Evolutionary conservation across 2,113 vertebrate species (phyloP).

Genomic region (Cebidichthys violaceus): DNA sequence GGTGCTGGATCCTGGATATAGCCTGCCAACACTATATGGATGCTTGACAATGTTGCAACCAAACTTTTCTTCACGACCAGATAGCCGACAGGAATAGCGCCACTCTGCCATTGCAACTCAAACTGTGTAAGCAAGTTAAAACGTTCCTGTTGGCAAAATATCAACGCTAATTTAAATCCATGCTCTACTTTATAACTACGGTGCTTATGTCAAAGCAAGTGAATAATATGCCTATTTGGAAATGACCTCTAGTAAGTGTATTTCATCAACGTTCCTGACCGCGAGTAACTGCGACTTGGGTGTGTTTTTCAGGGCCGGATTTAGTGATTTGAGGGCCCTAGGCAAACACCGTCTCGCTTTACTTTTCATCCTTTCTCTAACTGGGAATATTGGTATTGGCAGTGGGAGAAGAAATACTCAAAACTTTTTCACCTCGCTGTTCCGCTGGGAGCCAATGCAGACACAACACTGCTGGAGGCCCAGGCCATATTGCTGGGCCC

Average conservation of each 20-base stretch:
- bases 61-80: neutral
- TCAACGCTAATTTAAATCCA: too few species aligned
- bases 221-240: neutral
- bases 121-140: neutral
- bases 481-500: neutral
- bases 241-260: too few species aligned
- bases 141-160: neutral
- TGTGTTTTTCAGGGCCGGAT: too few species aligned
- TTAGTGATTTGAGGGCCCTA: too few species aligned
- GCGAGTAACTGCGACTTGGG: too few species aligned
- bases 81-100: neutral
- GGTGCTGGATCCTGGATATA: neutral
- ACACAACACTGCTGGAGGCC: neutral
- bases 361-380: neutral
- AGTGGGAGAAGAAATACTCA: neutral
- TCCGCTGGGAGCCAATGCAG: neutral
- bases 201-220: neutral
- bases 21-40: neutral
- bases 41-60: neutral
- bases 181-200: too few species aligned
- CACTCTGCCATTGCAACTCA: neutral
- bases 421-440: neutral
- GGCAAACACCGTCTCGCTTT: neutral
- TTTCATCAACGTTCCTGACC: neutral
- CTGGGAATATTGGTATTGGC: neutral